These are phyloP conservation scores for Drosophila macrospina DNA, from an alignment of 2,888 invertebrate genomes.

Conservation along the genomic window DNA sequence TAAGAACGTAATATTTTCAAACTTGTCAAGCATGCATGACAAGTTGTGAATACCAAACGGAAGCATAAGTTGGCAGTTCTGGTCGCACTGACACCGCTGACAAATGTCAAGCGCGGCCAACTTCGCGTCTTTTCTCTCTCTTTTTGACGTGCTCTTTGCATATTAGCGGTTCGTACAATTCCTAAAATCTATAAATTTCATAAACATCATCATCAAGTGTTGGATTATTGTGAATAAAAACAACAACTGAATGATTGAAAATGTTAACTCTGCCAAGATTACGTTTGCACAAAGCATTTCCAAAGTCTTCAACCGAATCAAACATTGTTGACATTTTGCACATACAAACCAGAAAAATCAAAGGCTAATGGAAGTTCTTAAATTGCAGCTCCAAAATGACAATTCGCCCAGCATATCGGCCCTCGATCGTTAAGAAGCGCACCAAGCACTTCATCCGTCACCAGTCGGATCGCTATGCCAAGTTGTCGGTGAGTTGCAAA, in stretches of 20 bases:
- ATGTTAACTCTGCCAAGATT: constrained; percentile 49
- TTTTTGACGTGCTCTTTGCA: constrained; percentile 84
- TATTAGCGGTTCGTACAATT: constrained; percentile 80
- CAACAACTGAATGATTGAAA: constrained; percentile 13
- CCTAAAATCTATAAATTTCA: constrained; percentile 73
- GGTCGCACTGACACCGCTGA: constrained; percentile 14
- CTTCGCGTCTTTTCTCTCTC: constrained; percentile 80
- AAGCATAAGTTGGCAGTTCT: constrained; percentile 53
- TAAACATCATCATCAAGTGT: constrained; percentile 64
- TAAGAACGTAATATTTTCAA: neutral
- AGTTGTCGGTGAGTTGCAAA: constrained; percentile 91
- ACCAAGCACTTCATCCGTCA: constrained; percentile 99
- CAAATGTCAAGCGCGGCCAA: constrained; percentile 65
- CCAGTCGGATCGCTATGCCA: constrained; percentile 98
- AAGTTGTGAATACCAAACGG: constrained; percentile 24
- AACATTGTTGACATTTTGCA: constrained; percentile 66
- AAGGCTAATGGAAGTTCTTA: constrained; percentile 20
- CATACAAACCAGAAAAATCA: constrained; percentile 8
- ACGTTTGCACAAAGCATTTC: neutral
- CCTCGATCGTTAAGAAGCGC: constrained; percentile 97
- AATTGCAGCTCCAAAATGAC: constrained; percentile 89
- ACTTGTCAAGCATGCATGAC: constrained; percentile 30
- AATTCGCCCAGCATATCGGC: constrained; percentile 95
- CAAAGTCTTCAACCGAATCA: neutral
- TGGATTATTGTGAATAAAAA: constrained; percentile 30